Base-by-base conservation (phyloP, 2,888 invertebrate genomes). In the Maniola hyperantus region DNA sequence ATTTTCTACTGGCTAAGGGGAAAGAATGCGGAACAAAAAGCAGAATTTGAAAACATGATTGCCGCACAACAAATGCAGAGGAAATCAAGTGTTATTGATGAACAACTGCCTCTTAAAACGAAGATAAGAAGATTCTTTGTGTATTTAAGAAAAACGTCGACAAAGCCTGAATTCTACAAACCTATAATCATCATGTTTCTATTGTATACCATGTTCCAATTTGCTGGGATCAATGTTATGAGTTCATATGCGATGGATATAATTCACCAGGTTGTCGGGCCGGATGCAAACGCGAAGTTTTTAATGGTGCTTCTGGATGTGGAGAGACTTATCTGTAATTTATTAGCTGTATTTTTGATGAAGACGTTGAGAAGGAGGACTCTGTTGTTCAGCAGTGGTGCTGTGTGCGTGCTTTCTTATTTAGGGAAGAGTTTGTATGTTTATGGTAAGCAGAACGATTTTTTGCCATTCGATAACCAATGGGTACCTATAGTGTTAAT, bases 191-290 rank as follows among this genome's bases (percentile, higher is more conserved):
- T 95, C 55, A 93, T 96, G 84, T 90, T 94, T 65, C 87, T 93
- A 0, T 86, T 95, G 63, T 95, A 96, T 73, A 91, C 93, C 0
- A 93, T 94, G 77, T 94, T 94, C 74, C 96, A 96, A 78, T 94
- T 96, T 68, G 94, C 95, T 33, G 96, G 96, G 0, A 94, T 95
- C 8, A 95, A 95, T 73, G 95, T 95, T 0, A 92, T 96, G 20
- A 94, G 94, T 58, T 96, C 95, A 0, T 96, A 96, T 72, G 94
- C 95, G 0, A 94, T 94, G 36, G 93, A 94, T 73, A 94, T 95
- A 57, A 93, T 96, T 65, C 83, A 82, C 8, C 88, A 94, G 68
- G 91, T 94, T 0, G 92, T 95, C 0, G 94, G 95, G 0, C 92
- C 93, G 4, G 88, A 92, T 0, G 91, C 95, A 0, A 93, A 95